These are phyloP conservation scores for Acleris cristana DNA, from an alignment of 2,888 invertebrate genomes.

Conservation along the genomic window DNA sequence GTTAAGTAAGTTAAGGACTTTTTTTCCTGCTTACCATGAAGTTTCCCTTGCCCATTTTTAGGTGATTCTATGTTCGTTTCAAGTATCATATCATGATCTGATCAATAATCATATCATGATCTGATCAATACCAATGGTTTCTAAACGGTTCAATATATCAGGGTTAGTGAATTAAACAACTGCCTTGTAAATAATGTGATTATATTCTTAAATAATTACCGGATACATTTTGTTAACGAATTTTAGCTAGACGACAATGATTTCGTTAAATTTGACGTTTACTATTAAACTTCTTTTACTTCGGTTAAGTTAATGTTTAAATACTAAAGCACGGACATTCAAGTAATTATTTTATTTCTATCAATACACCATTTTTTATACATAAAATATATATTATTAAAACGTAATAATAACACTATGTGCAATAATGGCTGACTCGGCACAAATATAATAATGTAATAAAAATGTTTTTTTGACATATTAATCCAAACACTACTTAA, in stretches of 20 bases:
- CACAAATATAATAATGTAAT: conserved; percentile 46
- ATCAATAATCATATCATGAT: no score
- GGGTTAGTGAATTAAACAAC: conserved; percentile 30
- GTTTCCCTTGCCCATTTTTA: no score
- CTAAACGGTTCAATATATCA: not conserved
- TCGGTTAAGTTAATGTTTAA: conserved; percentile 23
- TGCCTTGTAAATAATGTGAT: conserved; percentile 46
- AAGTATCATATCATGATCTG: no score
- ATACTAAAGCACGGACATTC: conserved; percentile 26
- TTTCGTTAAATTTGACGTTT: conserved; percentile 45
- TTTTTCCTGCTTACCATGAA: no score
- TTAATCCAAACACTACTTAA: conserved; percentile 57
- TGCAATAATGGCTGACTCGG: conserved; percentile 44
- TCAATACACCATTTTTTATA: conserved; percentile 44
- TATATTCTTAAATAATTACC: conserved; percentile 70
- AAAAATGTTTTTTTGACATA: conserved; percentile 27
- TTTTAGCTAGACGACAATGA: conserved; percentile 62
- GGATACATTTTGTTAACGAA: conserved; percentile 65
- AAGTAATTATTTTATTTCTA: conserved; percentile 36
- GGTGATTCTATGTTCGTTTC: no score
- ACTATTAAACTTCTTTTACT: conserved; percentile 18
- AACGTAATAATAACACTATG: conserved; percentile 43
- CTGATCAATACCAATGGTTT: no score
- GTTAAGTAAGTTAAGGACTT: no score
- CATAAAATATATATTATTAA: conserved; percentile 52